These are phyloP conservation scores for Arothron firmamentum DNA, from an alignment of 2,113 vertebrate species.

Conservation along the genomic window DNA sequence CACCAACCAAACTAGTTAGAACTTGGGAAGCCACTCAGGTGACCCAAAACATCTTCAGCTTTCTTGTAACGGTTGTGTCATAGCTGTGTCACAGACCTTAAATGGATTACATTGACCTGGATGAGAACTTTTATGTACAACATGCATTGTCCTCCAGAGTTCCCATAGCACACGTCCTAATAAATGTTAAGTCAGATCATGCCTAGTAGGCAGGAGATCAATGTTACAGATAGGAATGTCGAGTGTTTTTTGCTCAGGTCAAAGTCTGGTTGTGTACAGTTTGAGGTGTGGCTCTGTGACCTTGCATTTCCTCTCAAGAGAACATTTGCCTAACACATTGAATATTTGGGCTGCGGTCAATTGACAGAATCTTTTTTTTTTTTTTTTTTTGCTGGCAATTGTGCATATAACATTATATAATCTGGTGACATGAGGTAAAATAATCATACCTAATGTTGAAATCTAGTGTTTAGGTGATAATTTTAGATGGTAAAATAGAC, in stretches of 20 bases:
- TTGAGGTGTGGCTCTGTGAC: slow-evolving; percentile 44
- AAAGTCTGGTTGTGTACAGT: slow-evolving; percentile 56
- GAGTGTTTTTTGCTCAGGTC: slow-evolving; percentile 31
- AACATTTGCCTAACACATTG: slow-evolving; percentile 69
- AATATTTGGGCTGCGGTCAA: slow-evolving; percentile 34
- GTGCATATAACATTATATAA: slow-evolving; percentile 25
- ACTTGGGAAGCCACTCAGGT: too few species aligned
- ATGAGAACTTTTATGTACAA: neutral
- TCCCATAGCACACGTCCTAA: neutral
- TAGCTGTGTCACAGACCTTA: too few species aligned
- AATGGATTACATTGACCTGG: too few species aligned
- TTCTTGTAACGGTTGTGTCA: too few species aligned
- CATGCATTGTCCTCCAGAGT: neutral
- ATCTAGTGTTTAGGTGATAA: too few species aligned
- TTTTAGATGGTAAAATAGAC: too few species aligned
- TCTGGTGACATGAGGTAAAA: slow-evolving; percentile 29
- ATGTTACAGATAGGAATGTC: neutral
- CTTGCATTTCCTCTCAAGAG: slow-evolving; percentile 17
- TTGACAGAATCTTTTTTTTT: neutral
- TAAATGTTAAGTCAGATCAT: too few species aligned
- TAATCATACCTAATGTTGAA: slow-evolving; percentile 29
- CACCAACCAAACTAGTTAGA: too few species aligned
- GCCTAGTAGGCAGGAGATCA: neutral
- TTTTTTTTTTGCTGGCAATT: neutral
- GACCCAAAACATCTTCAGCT: too few species aligned